Evolutionary conservation across 2,797 vertebrate genomes (phyloP), one percentile per base, ranked within the genome.

Genomic region (Thamnophis elegans): DNA sequence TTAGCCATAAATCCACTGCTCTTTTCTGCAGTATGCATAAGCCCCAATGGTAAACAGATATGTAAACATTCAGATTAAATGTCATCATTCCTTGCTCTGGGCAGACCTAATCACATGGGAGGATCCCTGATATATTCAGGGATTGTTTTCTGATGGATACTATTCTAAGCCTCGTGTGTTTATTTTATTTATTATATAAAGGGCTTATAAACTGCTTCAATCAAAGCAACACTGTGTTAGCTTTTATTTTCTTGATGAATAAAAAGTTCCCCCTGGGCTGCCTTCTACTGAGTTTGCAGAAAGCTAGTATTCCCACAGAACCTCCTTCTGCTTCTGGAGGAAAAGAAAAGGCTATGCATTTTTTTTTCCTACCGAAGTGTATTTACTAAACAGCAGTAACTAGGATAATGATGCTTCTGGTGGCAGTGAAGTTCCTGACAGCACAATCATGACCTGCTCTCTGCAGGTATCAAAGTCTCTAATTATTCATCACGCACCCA

Each of bases 391-490:
- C 93, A 96, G 92, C 95, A 78, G 85, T 87, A 91, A 94, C 93
- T 91, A 92, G 13, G 93, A 95, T 95, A 96, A 97, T 95, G 94
- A 96, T 94, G 94, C 89, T 89, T 94, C 95, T 96, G 90, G 86
- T 82, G 88, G 94, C 86, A 11, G 42, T 93, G 92, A 96, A 95
- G 89, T 89, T 96, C 89, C 93, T 95, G 95, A 95, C 96, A 96
- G 95, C 94, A 95, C 95, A 97, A 97, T 97, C 95, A 95, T 93
- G 96, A 96, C 97, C 95, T 96, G 95, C 94, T 96, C 95, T 95
- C 96, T 93, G 92, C 95, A 95, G 93, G 96, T 96, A 97, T 96
- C 96, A 96, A 97, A 97, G 95, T 94, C 94, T 87, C 95, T 97
- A 97, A 97, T 97, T 96, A 96, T 93, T 94, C 94, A 92, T 96